Evolutionary conservation across 2,113 vertebrate species (phyloP).

Genomic region (Microcebus murinus): DNA sequence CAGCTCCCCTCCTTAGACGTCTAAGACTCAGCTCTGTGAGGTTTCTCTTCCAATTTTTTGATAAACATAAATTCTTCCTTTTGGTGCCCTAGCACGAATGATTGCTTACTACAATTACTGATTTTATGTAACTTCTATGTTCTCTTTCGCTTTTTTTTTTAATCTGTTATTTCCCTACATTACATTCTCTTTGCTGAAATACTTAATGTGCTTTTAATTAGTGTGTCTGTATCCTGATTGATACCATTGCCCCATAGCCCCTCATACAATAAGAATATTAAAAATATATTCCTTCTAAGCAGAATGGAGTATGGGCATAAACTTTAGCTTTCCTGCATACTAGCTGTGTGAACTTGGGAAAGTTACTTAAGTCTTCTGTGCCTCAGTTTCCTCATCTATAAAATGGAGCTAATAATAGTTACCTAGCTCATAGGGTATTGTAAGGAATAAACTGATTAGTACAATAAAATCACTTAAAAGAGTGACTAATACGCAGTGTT

Average conservation of each 20-base stretch:
- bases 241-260: not conserved
- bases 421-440: not conserved
- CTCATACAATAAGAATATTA: not conserved
- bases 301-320: not conserved
- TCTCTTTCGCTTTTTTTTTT: not conserved
- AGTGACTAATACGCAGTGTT: not conserved
- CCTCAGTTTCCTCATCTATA: not conserved
- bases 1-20: not conserved
- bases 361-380: not conserved
- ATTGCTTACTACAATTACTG: not conserved
- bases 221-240: not conserved
- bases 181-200: not conserved
- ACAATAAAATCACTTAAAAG: not conserved
- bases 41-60: not conserved
- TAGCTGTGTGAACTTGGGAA: not conserved
- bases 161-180: not conserved
- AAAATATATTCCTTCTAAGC: not conserved
- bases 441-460: not conserved
- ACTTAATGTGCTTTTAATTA: not conserved
- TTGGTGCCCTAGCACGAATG: not conserved
- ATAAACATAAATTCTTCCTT: not conserved
- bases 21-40: not conserved
- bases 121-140: not conserved
- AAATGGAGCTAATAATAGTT: not conserved
- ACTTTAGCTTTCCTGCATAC: not conserved